A percentile compares a stretch with the other conserved stretches of the same genome.
Evolutionary conservation across 2,888 invertebrate genomes (phyloP).

Genomic region (Apamea sordens): DNA sequence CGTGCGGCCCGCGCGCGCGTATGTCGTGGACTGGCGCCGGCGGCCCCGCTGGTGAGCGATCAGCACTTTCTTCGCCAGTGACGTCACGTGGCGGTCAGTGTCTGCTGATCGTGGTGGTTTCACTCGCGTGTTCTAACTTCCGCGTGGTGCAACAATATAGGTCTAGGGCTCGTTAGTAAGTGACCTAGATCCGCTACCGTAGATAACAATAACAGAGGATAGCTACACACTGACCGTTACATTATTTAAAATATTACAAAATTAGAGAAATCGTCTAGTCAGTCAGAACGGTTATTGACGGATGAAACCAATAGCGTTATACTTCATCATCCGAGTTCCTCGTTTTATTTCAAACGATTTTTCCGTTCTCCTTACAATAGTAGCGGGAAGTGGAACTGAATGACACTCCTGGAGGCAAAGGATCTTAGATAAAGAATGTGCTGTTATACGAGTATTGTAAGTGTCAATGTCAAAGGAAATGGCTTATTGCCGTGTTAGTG

Average conservation of each 20-base stretch:
- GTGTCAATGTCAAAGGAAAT: constrained; percentile 61
- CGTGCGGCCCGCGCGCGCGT: constrained; percentile 76
- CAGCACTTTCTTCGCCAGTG: constrained; percentile 71
- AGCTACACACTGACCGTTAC: constrained; percentile 11
- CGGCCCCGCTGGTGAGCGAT: constrained; percentile 42
- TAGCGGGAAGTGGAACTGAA: constrained; percentile 21
- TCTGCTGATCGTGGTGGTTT: constrained; percentile 68
- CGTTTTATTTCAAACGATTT: background rate
- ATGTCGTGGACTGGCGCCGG: constrained; percentile 74
- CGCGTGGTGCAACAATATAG: constrained; percentile 63
- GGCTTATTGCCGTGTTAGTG: constrained; percentile 44
- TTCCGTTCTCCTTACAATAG: constrained; percentile 19
- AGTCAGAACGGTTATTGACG: background rate
- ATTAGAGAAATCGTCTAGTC: background rate
- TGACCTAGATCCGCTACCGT: constrained; percentile 39
- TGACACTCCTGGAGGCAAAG: constrained; percentile 2
- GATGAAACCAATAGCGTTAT: background rate
- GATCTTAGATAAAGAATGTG: constrained; percentile 30
- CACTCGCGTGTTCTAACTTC: constrained; percentile 69
- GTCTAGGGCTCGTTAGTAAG: constrained; percentile 59
- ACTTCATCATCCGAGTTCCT: background rate
- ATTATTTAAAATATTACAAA: background rate
- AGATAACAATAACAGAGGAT: background rate
- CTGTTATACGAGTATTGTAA: constrained; percentile 37
- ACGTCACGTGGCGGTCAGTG: constrained; percentile 77